Conservation (phyloP, 1,140 invertebrate genomes). For the Lepidotrigona ventralis region DNA sequence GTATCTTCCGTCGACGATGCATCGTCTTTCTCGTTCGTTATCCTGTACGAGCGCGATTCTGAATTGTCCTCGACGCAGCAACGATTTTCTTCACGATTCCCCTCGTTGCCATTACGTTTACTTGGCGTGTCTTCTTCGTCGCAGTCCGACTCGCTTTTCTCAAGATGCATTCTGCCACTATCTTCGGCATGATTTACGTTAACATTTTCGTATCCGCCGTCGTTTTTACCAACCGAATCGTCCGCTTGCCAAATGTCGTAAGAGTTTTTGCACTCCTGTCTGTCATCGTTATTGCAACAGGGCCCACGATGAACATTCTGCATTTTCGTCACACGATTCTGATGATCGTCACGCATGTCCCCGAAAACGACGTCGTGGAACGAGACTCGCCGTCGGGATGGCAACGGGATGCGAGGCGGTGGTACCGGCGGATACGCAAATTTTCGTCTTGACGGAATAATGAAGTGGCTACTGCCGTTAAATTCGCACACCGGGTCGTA, state of each 20-base stretch:
- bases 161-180: conserved; percentile 42
- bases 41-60: conserved; percentile 9
- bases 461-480: conserved; percentile 16
- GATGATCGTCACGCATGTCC: conserved; percentile 38
- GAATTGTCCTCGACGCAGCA: conserved; percentile 21
- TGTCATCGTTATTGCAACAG: conserved; percentile 24
- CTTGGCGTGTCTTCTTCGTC: conserved; percentile 11
- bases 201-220: conserved; percentile 56
- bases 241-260: conserved; percentile 59
- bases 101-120: conserved; percentile 42
- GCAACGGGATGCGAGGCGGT: conserved; percentile 57
- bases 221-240: conserved; percentile 44
- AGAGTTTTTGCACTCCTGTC: conserved; percentile 14
- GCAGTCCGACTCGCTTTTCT: conserved; percentile 34
- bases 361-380: conserved; percentile 60
- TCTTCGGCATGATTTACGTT: conserved; percentile 20
- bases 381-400: conserved; percentile 66
- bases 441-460: conserved; percentile 52
- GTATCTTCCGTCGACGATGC: conserved; percentile 38
- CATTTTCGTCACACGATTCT: conserved; percentile 36
- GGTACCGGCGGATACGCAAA: conserved; percentile 66
- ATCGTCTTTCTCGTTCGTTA: conserved; percentile 55
- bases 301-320: conserved; percentile 40
- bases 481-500: conserved; percentile 28
- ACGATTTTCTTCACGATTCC: conserved; percentile 29